phyloP scores from a whole-genome alignment of 1,140 invertebrate genomes.

The Geopemphigus sp. region DNA sequence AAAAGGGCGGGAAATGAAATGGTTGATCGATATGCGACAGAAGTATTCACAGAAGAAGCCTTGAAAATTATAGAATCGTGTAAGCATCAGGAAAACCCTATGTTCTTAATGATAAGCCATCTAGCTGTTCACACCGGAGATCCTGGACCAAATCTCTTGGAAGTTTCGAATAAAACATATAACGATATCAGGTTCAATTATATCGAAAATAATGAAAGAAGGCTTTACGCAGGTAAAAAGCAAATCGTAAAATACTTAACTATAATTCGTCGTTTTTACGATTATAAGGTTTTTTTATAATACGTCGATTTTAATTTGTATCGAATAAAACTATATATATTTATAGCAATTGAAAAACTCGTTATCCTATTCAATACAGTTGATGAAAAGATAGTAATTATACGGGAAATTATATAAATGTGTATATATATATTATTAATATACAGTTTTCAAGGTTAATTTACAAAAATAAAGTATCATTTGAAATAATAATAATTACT shows the following conservation, averaged over 20 bases:
- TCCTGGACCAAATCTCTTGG: slow-evolving; percentile 65
- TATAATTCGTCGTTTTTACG: too few relatives aligned
- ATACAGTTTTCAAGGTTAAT: too few relatives aligned
- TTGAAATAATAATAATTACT: too few relatives aligned
- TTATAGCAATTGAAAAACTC: too few relatives aligned
- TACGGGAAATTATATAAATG: too few relatives aligned
- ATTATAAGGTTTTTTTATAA: too few relatives aligned
- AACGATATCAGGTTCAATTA: slow-evolving; percentile 70
- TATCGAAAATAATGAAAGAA: slow-evolving; percentile 69
- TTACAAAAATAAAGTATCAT: too few relatives aligned
- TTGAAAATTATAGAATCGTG: slow-evolving; percentile 60
- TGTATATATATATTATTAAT: too few relatives aligned
- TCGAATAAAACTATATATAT: too few relatives aligned
- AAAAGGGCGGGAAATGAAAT: slow-evolving; percentile 53
- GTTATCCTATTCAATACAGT: too few relatives aligned
- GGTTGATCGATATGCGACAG: slow-evolving; percentile 60
- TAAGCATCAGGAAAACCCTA: slow-evolving; percentile 57
- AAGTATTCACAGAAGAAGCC: slow-evolving; percentile 62
- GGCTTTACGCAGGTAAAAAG: slow-evolving; percentile 71
- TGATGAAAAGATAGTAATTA: too few relatives aligned
- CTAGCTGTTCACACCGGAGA: slow-evolving; percentile 75
- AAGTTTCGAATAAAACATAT: slow-evolving; percentile 68
- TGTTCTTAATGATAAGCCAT: slow-evolving; percentile 80
- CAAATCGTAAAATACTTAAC: not conserved
- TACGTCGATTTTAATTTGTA: too few relatives aligned